Conservation (phyloP, 2,113 vertebrate species). For the Formicarius rufipectus region DNA sequence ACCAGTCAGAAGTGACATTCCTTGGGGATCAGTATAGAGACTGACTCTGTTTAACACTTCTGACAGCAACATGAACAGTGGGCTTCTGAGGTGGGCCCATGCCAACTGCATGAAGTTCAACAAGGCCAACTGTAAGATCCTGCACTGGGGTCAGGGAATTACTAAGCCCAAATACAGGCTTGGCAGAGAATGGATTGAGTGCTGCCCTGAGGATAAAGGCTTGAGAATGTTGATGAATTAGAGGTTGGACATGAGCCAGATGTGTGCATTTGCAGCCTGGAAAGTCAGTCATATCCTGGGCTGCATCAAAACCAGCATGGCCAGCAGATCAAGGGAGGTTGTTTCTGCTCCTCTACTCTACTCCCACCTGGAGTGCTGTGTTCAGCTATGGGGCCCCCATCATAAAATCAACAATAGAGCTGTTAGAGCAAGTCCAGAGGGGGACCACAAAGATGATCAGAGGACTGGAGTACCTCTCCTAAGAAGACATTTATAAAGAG, state of each 20-base stretch:
- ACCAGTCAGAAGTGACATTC: background rate
- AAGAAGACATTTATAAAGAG: background rate
- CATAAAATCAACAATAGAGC: background rate
- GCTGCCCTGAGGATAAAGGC: background rate
- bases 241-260: background rate
- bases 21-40: no score
- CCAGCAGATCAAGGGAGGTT: background rate
- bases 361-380: background rate
- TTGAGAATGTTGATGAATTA: background rate
- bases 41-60: background rate
- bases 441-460: background rate
- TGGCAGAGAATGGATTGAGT: background rate
- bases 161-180: background rate
- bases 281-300: rapidly evolving
- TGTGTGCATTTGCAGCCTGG: background rate
- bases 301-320: background rate
- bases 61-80: no score
- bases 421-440: background rate
- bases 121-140: background rate
- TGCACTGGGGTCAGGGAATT: background rate
- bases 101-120: background rate
- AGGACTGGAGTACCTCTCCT: background rate
- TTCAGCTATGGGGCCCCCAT: background rate
- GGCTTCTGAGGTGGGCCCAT: background rate
- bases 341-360: background rate